phyloP scores from a whole-genome alignment of 2,888 invertebrate genomes.

The Agrotis ipsilon region DNA sequence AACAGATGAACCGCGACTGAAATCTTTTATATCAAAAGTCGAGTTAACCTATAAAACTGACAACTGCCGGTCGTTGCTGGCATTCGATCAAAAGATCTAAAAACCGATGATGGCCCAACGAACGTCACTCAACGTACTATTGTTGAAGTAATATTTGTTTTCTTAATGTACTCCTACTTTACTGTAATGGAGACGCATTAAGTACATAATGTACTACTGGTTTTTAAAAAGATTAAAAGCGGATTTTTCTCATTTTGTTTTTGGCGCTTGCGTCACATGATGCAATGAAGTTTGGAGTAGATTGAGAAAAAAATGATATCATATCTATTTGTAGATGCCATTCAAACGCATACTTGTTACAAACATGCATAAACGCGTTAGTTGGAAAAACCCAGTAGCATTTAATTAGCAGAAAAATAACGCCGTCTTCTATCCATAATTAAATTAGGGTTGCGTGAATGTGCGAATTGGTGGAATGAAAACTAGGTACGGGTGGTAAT shows the following conservation, averaged over 20 bases:
- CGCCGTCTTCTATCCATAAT: too few species aligned
- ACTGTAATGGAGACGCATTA: conserved; percentile 45
- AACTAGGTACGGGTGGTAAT: too few species aligned
- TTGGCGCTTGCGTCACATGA: conserved; percentile 1
- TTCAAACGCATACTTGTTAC: not conserved
- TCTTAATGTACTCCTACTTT: conserved; percentile 47
- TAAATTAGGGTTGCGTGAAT: too few species aligned
- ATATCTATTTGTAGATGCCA: too few species aligned
- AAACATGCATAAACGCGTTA: not conserved
- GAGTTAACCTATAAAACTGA: conserved; percentile 70
- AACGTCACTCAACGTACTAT: conserved; percentile 71
- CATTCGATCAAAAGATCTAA: conserved; percentile 81
- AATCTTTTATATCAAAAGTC: conserved; percentile 64
- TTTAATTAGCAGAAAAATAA: too few species aligned
- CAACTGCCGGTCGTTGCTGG: conserved; percentile 73
- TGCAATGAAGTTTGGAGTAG: not conserved
- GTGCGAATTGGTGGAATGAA: too few species aligned
- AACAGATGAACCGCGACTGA: conserved; percentile 37
- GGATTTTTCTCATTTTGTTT: not conserved
- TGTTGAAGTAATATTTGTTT: conserved; percentile 64
- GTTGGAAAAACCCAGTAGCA: too few species aligned
- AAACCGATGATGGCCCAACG: conserved; percentile 76
- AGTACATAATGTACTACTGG: conserved; percentile 1
- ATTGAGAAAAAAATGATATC: not conserved
- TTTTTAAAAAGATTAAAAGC: not conserved